Base-by-base conservation (phyloP, 2,113 vertebrate species). In the Numenius arquata region DNA sequence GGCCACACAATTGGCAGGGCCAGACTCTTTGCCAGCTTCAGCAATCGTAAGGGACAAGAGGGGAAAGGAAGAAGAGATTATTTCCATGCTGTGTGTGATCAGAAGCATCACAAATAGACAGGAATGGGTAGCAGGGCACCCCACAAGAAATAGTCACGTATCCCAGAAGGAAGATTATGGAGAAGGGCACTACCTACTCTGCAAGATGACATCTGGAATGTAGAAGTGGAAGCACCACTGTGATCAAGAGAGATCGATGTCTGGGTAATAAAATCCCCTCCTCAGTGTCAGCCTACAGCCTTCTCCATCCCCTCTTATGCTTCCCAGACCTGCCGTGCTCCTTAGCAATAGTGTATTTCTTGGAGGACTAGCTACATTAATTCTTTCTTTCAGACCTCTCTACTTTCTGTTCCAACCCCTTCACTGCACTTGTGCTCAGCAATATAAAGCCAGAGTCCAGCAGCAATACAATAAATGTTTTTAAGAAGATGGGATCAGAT, bases 11-110 rank as follows among this genome's bases (percentile, higher is more conserved):
- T 59, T 55, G 87, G 87, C 92, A 92, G 66, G 66, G 50, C 58
- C 67, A 55, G 62, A 79, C 53, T 55, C 93, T 77, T 65, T 96
- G 92, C 94, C 94, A 94, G 87, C 70, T 79, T 73, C 58, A 83
- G 74, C 56, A 40, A 29, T 59, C 0, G 0, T 3, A 6, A 5
- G 11, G 72, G 48, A 23, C 17, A 40, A 47, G 84, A 79, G 22
- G 14, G 45, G 41, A 74, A 61, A 66, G 38, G 71, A 81, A 56
- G 70, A 93, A 56, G 72, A 80, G 80, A 80, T 79, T 8, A 3
- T 53, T 93, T 59, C 65, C n/a, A 19, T n/a, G 80, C 61, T 45
- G 47, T 53, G 13, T 43, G 67, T 32, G 34, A 66, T 36, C 20
- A n/a, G 30, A 67, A 77, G 41, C 56, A 30, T 47, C 36, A 61